These are phyloP conservation scores for Panurus biarmicus DNA, from an alignment of 2,113 vertebrate genomes.

Conservation along the genomic window DNA sequence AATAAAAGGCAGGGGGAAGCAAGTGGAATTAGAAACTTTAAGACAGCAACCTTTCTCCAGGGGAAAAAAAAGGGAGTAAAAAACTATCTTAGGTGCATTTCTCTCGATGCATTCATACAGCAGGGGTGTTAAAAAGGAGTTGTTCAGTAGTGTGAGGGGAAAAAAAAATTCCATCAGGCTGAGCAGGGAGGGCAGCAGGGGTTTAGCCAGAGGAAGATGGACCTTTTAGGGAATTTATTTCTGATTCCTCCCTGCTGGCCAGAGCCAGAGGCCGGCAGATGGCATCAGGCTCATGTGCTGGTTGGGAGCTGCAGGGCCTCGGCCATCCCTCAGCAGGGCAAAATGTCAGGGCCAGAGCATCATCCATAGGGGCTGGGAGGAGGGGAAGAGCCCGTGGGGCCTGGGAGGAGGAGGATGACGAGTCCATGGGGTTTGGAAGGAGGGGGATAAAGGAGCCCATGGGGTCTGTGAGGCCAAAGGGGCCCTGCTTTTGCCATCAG, in stretches of 20 bases:
- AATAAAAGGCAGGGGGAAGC: fast-evolving
- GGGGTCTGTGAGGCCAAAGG: background rate
- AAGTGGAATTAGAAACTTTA: background rate
- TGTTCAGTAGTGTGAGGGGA: background rate
- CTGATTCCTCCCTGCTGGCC: background rate
- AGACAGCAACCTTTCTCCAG: background rate
- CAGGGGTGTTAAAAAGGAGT: background rate
- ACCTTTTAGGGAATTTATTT: background rate
- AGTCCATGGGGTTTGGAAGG: background rate
- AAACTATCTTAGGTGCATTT: background rate
- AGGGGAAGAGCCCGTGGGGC: background rate
- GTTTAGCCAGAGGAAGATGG: background rate
- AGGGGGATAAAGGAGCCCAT: background rate
- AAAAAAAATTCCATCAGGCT: background rate
- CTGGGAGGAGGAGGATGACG: background rate
- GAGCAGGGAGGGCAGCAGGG: background rate
- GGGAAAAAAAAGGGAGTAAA: fast-evolving
- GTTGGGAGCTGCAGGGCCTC: background rate
- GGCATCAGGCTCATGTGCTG: conserved; percentile 16
- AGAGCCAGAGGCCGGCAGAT: background rate
- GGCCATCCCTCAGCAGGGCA: background rate
- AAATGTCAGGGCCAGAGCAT: background rate
- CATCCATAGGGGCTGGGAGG: background rate
- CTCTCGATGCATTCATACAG: background rate
- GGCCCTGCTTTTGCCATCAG: fast-evolving